Percentiles rank a stretch among this genome's conserved stretches.
Evolutionary conservation across 2,797 vertebrate species (phyloP).

Genomic region (Nannoperca obscura): DNA sequence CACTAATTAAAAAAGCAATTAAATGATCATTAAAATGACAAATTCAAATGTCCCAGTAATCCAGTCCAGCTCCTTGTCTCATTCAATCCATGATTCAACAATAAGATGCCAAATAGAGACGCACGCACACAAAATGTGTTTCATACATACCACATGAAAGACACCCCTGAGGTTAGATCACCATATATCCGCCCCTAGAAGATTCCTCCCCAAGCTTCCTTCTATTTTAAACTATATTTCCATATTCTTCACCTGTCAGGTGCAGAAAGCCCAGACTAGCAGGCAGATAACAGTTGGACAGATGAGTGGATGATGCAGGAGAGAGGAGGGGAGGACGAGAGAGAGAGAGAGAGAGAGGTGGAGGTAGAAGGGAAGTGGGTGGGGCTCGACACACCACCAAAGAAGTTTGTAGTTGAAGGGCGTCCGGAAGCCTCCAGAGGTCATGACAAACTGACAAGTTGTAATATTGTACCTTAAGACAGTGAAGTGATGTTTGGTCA

Average conservation of each 20-base stretch:
- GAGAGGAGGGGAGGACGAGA: conserved; percentile 53
- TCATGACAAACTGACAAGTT: background rate
- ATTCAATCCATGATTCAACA: background rate
- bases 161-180: conserved; percentile 34
- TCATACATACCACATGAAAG: conserved; percentile 81
- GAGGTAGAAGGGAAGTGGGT: conserved; percentile 59
- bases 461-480: background rate
- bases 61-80: background rate
- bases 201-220: conserved; percentile 1
- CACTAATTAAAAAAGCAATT: background rate
- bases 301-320: conserved; percentile 61
- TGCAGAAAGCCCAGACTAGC: conserved; percentile 27
- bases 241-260: conserved; percentile 50
- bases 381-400: conserved; percentile 19
- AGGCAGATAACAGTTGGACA: conserved; percentile 36
- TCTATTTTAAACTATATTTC: conserved; percentile 55
- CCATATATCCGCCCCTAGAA: conserved; percentile 37
- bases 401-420: background rate
- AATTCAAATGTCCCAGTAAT: background rate
- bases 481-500: background rate
- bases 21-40: background rate
- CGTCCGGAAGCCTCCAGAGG: background rate
- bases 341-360: conserved; percentile 44
- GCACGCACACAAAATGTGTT: conserved; percentile 9
- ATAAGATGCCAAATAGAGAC: background rate